Evolutionary conservation across 1,140 invertebrate genomes (phyloP).

Genomic region (Drosophila novamexicana): DNA sequence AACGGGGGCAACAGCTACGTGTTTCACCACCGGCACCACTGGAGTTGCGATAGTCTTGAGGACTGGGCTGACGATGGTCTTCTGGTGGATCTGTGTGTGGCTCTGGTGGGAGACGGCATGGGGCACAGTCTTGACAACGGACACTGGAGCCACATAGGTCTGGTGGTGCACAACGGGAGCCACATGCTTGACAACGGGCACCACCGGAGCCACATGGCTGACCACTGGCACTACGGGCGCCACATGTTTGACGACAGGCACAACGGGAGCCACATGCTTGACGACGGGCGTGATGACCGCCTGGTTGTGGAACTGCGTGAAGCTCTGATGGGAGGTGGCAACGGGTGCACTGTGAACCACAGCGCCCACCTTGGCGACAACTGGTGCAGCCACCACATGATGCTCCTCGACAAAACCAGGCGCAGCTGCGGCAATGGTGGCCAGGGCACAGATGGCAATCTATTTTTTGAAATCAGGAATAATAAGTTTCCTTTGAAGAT

Average conservation of each 20-base stretch:
- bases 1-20: constrained; percentile 46
- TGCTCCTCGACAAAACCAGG: constrained; percentile 70
- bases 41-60: constrained; percentile 63
- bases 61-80: constrained; percentile 58
- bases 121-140: constrained; percentile 60
- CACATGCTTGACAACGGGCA: constrained; percentile 77
- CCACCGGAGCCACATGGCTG: constrained; percentile 58
- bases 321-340: constrained; percentile 85
- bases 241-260: constrained; percentile 58
- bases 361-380: constrained; percentile 63
- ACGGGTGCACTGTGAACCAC: constrained; percentile 68
- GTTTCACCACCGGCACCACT: constrained; percentile 51
- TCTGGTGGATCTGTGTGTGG: constrained; percentile 80
- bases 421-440: constrained; percentile 65
- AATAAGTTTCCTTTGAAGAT: neutral
- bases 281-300: constrained; percentile 70
- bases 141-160: constrained; percentile 49
- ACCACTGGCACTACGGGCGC: constrained; percentile 52
- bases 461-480: constrained; percentile 1
- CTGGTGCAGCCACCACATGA: constrained; percentile 59
- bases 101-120: constrained; percentile 85
- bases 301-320: constrained; percentile 71
- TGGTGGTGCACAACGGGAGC: constrained; percentile 48
- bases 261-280: constrained; percentile 52
- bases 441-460: constrained; percentile 69